phyloP scores from a whole-genome alignment of 2,888 invertebrate species.

The Myopa tessellatipennis region DNA sequence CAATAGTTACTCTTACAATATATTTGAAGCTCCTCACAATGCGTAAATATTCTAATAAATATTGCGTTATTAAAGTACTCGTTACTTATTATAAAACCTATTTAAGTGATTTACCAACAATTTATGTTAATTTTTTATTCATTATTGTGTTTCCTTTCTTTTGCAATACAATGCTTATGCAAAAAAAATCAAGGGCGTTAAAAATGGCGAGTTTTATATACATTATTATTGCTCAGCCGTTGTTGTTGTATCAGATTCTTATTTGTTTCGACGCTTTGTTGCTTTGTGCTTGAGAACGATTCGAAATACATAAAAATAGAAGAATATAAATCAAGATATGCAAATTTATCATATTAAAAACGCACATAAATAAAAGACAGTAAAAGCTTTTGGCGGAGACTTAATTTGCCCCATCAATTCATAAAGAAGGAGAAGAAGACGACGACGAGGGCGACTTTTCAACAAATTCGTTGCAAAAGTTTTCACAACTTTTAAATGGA shows the following conservation, averaged over 20 bases:
- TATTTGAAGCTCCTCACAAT: too few species aligned
- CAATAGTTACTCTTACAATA: too few species aligned
- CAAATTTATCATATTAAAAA: conserved; percentile 29
- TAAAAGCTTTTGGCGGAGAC: background rate
- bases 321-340: conserved; percentile 33
- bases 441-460: background rate
- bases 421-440: background rate
- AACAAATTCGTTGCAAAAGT: conserved; percentile 28
- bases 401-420: conserved; percentile 23
- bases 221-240: too few species aligned
- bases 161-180: too few species aligned
- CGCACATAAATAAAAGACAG: conserved; percentile 13
- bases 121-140: too few species aligned
- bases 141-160: too few species aligned
- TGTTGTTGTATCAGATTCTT: background rate
- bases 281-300: background rate
- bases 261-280: background rate
- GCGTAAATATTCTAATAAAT: too few species aligned
- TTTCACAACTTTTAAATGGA: conserved; percentile 13
- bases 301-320: conserved; percentile 18
- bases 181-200: too few species aligned
- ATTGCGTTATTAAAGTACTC: too few species aligned
- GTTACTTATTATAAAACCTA: too few species aligned
- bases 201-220: too few species aligned
- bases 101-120: too few species aligned